These are phyloP conservation scores for Hoplias malabaricus DNA, from an alignment of 2,113 vertebrate genomes.

Conservation along the genomic window DNA sequence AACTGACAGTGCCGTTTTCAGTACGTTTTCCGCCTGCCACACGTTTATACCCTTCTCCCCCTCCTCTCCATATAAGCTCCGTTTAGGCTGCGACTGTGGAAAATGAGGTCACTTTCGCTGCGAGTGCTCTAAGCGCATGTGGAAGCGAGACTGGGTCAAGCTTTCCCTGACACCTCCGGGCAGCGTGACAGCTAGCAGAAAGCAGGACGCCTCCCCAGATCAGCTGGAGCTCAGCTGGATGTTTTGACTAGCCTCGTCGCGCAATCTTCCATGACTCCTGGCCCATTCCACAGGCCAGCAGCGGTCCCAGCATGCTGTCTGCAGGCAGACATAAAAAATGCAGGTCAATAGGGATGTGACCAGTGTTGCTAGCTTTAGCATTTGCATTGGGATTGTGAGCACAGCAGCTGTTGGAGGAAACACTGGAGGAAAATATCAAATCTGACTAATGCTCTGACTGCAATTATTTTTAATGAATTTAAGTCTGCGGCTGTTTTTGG, in stretches of 20 bases:
- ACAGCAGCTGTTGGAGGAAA: too few species aligned
- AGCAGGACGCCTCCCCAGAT: slow-evolving; percentile 15
- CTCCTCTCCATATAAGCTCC: slow-evolving; percentile 24
- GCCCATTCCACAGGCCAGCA: background rate
- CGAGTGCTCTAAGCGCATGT: slow-evolving; percentile 31
- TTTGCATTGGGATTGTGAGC: background rate
- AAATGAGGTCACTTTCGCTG: slow-evolving; percentile 48
- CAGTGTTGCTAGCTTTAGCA: background rate
- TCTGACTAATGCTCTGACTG: too few species aligned
- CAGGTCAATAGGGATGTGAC: background rate
- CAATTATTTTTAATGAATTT: too few species aligned
- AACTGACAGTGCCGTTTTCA: background rate
- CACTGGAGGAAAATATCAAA: too few species aligned
- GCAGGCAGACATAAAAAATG: slow-evolving; percentile 5
- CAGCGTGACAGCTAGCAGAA: slow-evolving; percentile 25
- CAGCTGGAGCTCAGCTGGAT: slow-evolving; percentile 38
- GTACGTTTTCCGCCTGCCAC: background rate
- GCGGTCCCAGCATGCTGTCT: background rate
- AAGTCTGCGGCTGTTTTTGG: too few species aligned
- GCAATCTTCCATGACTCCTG: background rate
- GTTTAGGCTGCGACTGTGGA: slow-evolving; percentile 32
- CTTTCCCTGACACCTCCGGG: slow-evolving; percentile 35
- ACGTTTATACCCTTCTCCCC: background rate
- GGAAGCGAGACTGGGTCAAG: slow-evolving; percentile 6
- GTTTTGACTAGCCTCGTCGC: slow-evolving; percentile 26